A percentile compares a stretch with the other conserved stretches of the same genome.
phyloP scores from a whole-genome alignment of 1,140 invertebrate genomes.

The Plodia interpunctella region DNA sequence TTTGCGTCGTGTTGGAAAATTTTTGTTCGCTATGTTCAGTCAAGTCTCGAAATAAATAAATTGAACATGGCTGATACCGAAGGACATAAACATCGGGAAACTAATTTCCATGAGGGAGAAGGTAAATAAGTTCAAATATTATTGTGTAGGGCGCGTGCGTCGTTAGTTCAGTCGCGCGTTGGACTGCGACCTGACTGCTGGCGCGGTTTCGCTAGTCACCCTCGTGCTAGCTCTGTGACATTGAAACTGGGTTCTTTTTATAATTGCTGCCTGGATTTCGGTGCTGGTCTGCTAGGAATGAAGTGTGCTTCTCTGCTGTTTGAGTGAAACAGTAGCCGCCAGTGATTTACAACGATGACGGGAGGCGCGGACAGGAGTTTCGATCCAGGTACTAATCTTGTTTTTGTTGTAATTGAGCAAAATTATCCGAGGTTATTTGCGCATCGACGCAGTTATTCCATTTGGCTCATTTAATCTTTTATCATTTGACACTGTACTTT shows the following conservation, averaged over 20 bases:
- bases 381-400: constrained; percentile 53
- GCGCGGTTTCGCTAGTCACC: constrained; percentile 49
- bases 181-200: constrained; percentile 35
- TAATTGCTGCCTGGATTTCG: constrained; percentile 72
- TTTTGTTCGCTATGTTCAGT: constrained; percentile 72
- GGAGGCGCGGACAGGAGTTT: constrained; percentile 55
- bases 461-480: constrained; percentile 25
- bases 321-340: constrained; percentile 36
- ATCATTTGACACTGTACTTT: constrained; percentile 27
- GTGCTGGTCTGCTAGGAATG: constrained; percentile 57
- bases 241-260: constrained; percentile 75
- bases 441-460: constrained; percentile 26
- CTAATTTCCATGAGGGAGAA: constrained; percentile 70
- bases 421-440: constrained; percentile 31
- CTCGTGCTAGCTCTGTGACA: constrained; percentile 70
- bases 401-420: constrained; percentile 53
- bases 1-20: constrained; percentile 73
- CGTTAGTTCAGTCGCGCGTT: constrained; percentile 39
- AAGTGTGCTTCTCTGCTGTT: constrained; percentile 42
- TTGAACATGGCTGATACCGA: constrained; percentile 72
- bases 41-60: constrained; percentile 74
- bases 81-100: constrained; percentile 69
- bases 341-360: constrained; percentile 42
- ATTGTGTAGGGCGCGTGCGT: constrained; percentile 50
- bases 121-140: constrained; percentile 71